phyloP scores from a whole-genome alignment of 2,797 vertebrate genomes.

The Serranus cabrilla region DNA sequence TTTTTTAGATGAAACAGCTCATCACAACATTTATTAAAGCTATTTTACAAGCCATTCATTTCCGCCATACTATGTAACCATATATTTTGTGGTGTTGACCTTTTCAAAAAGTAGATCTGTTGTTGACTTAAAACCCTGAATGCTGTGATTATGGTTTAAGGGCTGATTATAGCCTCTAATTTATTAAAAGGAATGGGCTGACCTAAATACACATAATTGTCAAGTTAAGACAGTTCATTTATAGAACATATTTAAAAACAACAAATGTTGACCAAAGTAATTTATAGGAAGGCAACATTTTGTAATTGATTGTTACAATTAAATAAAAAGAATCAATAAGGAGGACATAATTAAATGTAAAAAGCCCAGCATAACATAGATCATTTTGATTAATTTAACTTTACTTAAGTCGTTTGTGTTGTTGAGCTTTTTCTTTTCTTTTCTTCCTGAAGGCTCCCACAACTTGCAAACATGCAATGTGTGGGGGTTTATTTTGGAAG shows the following conservation, averaged over 20 bases:
- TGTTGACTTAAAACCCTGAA: slow-evolving; percentile 1
- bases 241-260: not conserved
- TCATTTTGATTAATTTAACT: not conserved
- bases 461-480: not conserved
- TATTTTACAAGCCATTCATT: slow-evolving; percentile 21
- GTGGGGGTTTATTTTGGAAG: not conserved
- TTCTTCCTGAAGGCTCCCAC: not conserved
- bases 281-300: not conserved
- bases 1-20: slow-evolving; percentile 19
- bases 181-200: slow-evolving; percentile 1
- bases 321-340: not conserved
- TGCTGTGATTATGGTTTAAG: slow-evolving; percentile 2
- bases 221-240: not conserved
- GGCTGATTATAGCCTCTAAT: not conserved
- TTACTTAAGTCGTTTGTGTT: not conserved
- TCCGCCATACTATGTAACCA: not conserved
- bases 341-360: not conserved
- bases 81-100: slow-evolving; percentile 16
- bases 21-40: slow-evolving; percentile 11
- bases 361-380: not conserved
- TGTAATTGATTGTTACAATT: not conserved
- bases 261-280: not conserved
- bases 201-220: slow-evolving; percentile 2
- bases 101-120: slow-evolving; percentile 16
- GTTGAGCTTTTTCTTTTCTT: not conserved